Evolutionary conservation across 1,140 invertebrate genomes (phyloP).

Genomic region (Camponotus floridanus): DNA sequence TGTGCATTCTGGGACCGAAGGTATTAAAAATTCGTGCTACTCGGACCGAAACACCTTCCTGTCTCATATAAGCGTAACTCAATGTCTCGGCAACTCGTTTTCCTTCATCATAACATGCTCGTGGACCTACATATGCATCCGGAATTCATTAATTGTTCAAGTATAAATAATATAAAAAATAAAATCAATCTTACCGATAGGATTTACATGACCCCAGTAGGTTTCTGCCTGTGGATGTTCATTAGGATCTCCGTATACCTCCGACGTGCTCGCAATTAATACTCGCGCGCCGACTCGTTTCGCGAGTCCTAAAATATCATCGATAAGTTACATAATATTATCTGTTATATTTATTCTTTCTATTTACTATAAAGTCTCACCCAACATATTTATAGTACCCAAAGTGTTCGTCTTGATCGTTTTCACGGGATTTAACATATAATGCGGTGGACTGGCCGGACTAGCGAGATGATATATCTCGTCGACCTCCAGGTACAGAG

Average conservation of each 20-base stretch:
- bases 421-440: slow-evolving; percentile 99
- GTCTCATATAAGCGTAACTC: slow-evolving; percentile 98
- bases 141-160: background rate
- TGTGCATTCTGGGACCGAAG: slow-evolving; percentile 99
- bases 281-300: slow-evolving; percentile 97
- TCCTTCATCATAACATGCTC: slow-evolving; percentile 99
- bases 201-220: slow-evolving; percentile 99
- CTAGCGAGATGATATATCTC: slow-evolving; percentile 99
- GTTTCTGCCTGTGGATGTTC: slow-evolving; percentile 98
- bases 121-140: slow-evolving; percentile 88
- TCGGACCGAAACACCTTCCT: slow-evolving; percentile 97
- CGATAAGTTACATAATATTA: slow-evolving; percentile 21
- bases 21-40: slow-evolving; percentile 99
- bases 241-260: slow-evolving; percentile 99
- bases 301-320: slow-evolving; percentile 90
- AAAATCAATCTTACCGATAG: slow-evolving; percentile 91
- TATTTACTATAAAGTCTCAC: slow-evolving; percentile 85
- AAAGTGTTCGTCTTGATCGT: slow-evolving; percentile 99
- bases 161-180: no score
- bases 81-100: slow-evolving; percentile 99
- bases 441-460: slow-evolving; percentile 99
- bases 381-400: slow-evolving; percentile 99
- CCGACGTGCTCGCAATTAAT: slow-evolving; percentile 98
- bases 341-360: slow-evolving; percentile 1
- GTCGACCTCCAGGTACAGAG: slow-evolving; percentile 99